Evolutionary conservation across 2,113 vertebrate species (phyloP).

Genomic region (Cettia cetti): DNA sequence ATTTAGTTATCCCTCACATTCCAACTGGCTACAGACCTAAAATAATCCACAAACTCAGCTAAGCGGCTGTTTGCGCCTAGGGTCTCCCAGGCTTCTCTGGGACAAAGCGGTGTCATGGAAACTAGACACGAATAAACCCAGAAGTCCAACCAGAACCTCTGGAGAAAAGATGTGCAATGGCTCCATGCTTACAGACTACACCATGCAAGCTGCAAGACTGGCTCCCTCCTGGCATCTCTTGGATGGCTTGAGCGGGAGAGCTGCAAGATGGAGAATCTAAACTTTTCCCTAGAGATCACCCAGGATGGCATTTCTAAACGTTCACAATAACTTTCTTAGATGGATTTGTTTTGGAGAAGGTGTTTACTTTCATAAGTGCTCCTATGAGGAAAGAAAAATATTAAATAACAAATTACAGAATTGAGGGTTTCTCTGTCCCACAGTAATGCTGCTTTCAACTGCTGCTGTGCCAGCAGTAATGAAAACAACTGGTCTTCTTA

Average conservation of each 20-base stretch:
- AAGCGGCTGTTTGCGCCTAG: fast-evolving
- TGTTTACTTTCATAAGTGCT: not conserved
- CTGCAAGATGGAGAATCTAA: not conserved
- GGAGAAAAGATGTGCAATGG: not conserved
- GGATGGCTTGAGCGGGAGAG: not conserved
- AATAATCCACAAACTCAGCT: not conserved
- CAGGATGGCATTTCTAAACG: not conserved
- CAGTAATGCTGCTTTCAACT: not conserved
- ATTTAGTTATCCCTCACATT: not conserved
- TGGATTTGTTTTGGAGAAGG: not conserved
- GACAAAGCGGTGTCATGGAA: not conserved
- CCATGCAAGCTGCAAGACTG: not conserved
- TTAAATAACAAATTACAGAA: not conserved
- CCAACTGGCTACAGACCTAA: not conserved
- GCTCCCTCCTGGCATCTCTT: not conserved
- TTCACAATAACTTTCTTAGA: not conserved
- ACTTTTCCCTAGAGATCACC: not conserved
- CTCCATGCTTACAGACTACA: fast-evolving
- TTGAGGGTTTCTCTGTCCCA: not conserved
- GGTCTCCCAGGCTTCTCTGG: not conserved
- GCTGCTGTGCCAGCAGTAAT: not conserved
- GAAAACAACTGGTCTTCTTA: not conserved
- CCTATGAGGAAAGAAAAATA: not conserved
- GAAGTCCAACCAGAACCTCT: not conserved
- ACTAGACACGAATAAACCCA: not conserved